Base-by-base conservation (phyloP, 1,140 invertebrate genomes). In the Aphelinus certus region DNA sequence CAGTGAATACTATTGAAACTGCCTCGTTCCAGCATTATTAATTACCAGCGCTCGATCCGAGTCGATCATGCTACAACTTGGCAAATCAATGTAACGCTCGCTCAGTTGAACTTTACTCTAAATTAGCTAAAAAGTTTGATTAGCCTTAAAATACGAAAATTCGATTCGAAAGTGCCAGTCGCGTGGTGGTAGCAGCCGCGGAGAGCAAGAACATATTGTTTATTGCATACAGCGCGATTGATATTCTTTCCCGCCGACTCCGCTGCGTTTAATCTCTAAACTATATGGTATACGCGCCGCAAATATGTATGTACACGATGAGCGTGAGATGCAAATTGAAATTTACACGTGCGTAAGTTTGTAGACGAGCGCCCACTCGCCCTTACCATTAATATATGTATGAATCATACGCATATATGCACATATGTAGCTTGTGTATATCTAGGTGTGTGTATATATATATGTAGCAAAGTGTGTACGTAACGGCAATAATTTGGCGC, bases 401-500 rank as follows among this genome's bases (percentile, higher is more conserved):
- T 5, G 1, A 3, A 26, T 26, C 26, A 46, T 2, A 61, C 61
- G 46, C 46, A 63, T 47, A 9, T 46, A 7, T 43, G 46, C 9
- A 3, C 10, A 3, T 46, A 63, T 47, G 10, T 26, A 63, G 26
- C 48, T 9, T 7, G 61, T 3, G 26, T 10, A 49, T 70, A 53
- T 45, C 61, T 61, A 62, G 51, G 46, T 61, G 46, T 45, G 10
- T 45, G 45, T 53, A 62, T 53, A n/a, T 71, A 42, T 55, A 53
- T 47, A 72, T 72, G 42, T 60, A 48, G 57, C 42, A 56, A 66
- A 61, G 3, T 80, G 73, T 78, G 71, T 77, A 79, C 75, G 76
- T 81, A 79, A 73, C 80, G 76, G 55, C 70, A 80, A 76, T 64
- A 82, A 80, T 73, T 66, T 75, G 68, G 73, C 70, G 71, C 43